phyloP scores from a whole-genome alignment of 2,113 vertebrate genomes.

The Sinocyclocheilus rhinocerous region DNA sequence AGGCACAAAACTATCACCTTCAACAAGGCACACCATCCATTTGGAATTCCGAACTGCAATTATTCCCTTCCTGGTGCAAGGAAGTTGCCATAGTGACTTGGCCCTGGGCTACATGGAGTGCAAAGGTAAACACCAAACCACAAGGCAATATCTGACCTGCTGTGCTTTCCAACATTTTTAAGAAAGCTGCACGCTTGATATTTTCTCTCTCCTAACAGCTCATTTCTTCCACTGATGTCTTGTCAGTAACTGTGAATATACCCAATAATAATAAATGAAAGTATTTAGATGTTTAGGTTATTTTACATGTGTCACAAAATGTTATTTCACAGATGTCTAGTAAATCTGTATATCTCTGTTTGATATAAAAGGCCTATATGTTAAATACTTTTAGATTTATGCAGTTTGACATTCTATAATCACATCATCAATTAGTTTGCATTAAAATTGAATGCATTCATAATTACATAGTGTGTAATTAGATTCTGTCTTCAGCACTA shows the following conservation, averaged over 20 bases:
- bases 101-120: constrained; percentile 4
- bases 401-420: background rate
- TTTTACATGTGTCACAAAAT: background rate
- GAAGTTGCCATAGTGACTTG: constrained; percentile 21
- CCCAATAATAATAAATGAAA: background rate
- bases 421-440: background rate
- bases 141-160: constrained; percentile 28
- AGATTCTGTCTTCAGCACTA: background rate
- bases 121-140: constrained; percentile 30
- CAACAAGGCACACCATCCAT: constrained; percentile 27
- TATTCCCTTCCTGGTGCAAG: constrained; percentile 26
- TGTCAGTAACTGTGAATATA: background rate
- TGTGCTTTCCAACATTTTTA: constrained; percentile 23
- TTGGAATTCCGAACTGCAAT: constrained; percentile 32
- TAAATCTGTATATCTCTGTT: background rate
- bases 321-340: background rate
- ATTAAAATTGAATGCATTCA: background rate
- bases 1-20: constrained; percentile 23
- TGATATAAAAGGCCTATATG: background rate
- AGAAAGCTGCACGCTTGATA: constrained; percentile 2
- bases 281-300: background rate
- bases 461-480: background rate
- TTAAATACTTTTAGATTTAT: background rate
- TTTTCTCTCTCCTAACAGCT: background rate
- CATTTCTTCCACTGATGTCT: constrained; percentile 10